Evolutionary conservation across 1,140 invertebrate species (phyloP), one percentile per base, ranked within the genome.

Genomic region (Drosophila nikananu): DNA sequence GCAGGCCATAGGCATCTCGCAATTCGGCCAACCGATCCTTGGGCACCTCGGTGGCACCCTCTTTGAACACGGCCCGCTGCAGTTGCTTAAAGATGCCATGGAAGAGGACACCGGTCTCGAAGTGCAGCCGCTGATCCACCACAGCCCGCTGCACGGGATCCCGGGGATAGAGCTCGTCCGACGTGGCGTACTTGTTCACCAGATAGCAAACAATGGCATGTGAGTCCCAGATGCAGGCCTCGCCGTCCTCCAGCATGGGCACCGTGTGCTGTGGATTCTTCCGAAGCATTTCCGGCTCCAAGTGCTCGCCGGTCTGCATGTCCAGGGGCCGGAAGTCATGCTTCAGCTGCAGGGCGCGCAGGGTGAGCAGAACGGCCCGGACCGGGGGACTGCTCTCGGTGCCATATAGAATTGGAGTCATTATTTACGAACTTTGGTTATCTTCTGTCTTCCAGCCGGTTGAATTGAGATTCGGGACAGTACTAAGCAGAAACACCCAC

Each of bases 151-250:
- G 77, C 19, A 93, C 74, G 0, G 93, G 66, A 70, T 95, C 95
- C 42, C 93, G 94, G 0, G 95, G 95, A 86, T 96, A 96, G 5
- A 96, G 62, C 5, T 86, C 75, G 70, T 95, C 94, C 15, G 94
- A 90, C 25, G 93, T 92, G 19, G 92, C 94, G 67, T 95, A 96
- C 78, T 94, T 94, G 21, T 89, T 92, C 5, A 94, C 92, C 63
- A 96, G 83, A 80, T 96, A 96, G 5, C 92, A 92, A 30, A 94
- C 90, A 39, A 96, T 95, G 4, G 95, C 94, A 62, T 95, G 91
- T 73, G 94, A 94, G 61, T 96, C 95, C 62, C 93, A 93, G 8
- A 96, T 83, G 83, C 93, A 93, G 54, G 94, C 95, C 55, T 94
- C 93, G 54, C 95, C 95, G 52, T 95, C 93, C 58, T 95, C 93